Percentiles rank a stretch among this genome's conserved stretches.
Evolutionary conservation across 2,113 vertebrate species (phyloP).

Genomic region (Anguilla rostrata): DNA sequence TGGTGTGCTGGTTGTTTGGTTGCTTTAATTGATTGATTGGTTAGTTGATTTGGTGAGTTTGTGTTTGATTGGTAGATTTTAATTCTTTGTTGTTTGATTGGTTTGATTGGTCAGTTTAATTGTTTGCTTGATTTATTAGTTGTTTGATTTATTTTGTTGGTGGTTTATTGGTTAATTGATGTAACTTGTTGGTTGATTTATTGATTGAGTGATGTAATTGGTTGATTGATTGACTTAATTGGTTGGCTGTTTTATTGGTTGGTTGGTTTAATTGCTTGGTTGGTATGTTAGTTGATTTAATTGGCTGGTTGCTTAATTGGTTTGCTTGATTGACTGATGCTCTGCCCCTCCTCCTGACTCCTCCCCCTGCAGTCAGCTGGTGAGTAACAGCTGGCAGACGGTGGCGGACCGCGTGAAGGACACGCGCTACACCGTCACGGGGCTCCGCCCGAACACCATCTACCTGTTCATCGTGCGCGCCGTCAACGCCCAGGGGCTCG

Average conservation of each 20-base stretch:
- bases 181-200: no score
- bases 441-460: conserved; percentile 88
- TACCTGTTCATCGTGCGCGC: conserved; percentile 94
- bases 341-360: background rate
- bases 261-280: no score
- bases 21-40: background rate
- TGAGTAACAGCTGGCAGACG: conserved; percentile 95
- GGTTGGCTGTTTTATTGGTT: background rate
- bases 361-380: conserved; percentile 76
- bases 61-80: no score
- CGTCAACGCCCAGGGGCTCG: conserved; percentile 86
- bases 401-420: conserved; percentile 88
- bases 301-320: background rate
- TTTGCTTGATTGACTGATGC: background rate
- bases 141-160: no score
- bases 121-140: no score
- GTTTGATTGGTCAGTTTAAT: no score
- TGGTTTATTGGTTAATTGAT: no score
- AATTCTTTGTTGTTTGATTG: background rate
- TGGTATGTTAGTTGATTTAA: no score
- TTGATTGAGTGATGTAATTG: background rate
- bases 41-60: no score
- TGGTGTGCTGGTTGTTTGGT: background rate
- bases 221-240: background rate
- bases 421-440: conserved; percentile 79